Base-by-base conservation (phyloP, 92 coral and sea anemone species). In the Heliopora coerulea region DNA sequence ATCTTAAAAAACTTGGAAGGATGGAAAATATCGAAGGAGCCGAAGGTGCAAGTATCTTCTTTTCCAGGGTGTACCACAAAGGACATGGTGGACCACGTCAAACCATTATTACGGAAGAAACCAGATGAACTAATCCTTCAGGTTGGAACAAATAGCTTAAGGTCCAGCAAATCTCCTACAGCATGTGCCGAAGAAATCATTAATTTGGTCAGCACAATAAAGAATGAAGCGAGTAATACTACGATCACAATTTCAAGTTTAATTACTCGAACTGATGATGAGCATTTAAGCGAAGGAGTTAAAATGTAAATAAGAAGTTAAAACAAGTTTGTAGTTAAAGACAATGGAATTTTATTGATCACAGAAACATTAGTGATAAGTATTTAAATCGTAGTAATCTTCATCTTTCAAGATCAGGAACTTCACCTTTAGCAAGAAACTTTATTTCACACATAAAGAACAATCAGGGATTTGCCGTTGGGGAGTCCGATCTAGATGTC, bases 81-180 rank as follows among this genome's bases (percentile, higher is more conserved):
- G 37, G 83, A 83, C 60, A 78, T 83, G 83, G 27, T 54, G 12
- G 75, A 78, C 58, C 87, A 83, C 56, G 65, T 84, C 72, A 84
- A 79, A 62, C 87, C 83, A 49, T 49, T 83, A 37, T 39, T 83
- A 56, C 40, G 68, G 64, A 78, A 77, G 61, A 79, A 69, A 49
- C 87, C 83, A 34, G 75, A 78, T 62, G 74, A 78, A 62, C 41
- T 78, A 35, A 68, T 83, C 21, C 60, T 83, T 20, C 87, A 78
- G 26, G 80, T 83, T 24, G 74, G 80, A 57, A 83, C 87, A 19
- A 83, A 83, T 65, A 83, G 87, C 59, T 62, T 83, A 33, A 42
- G 87, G 39, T 30, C 61, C 58, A 59, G 72, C 62, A 54, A 54
- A 23, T 68, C 74, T 72, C 80, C 75, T 61, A 31, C 26, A 4